These are phyloP conservation scores for Rhinatrema bivittatum DNA, from an alignment of 2,797 vertebrate species.

Conservation along the genomic window DNA sequence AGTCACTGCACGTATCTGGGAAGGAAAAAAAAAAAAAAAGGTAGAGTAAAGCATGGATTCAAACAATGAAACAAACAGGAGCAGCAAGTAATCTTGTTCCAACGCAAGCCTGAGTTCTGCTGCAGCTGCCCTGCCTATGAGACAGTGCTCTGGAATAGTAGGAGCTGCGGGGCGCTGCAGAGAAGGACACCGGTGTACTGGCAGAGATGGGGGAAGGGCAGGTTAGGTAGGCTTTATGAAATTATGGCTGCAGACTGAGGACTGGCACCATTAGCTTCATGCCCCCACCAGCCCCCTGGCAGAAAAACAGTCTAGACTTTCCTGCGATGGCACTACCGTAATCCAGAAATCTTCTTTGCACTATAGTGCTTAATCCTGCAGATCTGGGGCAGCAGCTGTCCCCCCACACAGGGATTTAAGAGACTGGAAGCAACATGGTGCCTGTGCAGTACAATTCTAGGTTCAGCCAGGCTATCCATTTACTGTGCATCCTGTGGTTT, in stretches of 20 bases:
- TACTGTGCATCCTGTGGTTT: no score
- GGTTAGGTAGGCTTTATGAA: not conserved
- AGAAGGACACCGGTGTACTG: not conserved
- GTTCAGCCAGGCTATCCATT: no score
- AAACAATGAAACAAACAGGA: no score
- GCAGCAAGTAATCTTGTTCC: no score
- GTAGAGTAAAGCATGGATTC: no score
- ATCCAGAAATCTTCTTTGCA: slow-evolving; percentile 56
- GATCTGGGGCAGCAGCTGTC: slow-evolving; percentile 60
- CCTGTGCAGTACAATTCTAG: not conserved
- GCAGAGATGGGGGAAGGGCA: not conserved
- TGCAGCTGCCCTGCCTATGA: no score
- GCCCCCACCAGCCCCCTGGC: no score
- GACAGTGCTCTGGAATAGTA: not conserved
- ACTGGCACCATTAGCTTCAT: no score
- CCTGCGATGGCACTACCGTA: slow-evolving; percentile 29
- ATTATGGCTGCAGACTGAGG: not conserved
- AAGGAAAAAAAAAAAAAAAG: no score
- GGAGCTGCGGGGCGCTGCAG: not conserved
- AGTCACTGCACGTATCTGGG: no score
- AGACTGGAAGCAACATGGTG: not conserved
- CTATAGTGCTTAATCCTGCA: slow-evolving; percentile 47
- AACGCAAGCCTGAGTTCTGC: no score
- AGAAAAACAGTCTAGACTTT: slow-evolving; percentile 12
- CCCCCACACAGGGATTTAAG: slow-evolving; percentile 10